Evolutionary conservation across 1,140 invertebrate species (phyloP), one percentile per base, ranked within the genome.

Genomic region (Zophobas atratus): DNA sequence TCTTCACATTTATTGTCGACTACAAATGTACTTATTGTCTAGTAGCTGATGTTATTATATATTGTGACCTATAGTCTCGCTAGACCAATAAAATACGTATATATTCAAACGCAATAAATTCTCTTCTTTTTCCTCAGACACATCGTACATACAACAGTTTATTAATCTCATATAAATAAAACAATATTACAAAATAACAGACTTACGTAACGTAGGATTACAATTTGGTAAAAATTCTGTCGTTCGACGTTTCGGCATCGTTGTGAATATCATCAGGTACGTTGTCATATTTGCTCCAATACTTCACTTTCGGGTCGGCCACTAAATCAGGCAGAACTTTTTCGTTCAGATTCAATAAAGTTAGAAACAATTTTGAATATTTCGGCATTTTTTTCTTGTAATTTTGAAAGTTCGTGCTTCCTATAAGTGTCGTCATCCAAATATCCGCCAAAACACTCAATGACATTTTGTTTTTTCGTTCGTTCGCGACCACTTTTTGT

Each of bases 141-240:
- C 3, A 46, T 46, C 20, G 20, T 20, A 20, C 20, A 20, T 20
- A 20, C 20, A 20, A 20, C 20, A 20, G 20, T 51, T 51, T 57
- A 57, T 57, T 60, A 60, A 60, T 38, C 36, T 60, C 56, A 39
- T 36, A 60, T 60, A 60, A 60, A 60, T 60, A 60, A 60, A 36
- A 8, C 49, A n/a, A 67, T 36, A 43, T 41, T 67, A 67, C 60
- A 67, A 70, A n/a, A 70, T 46, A 34, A 46, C 39, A 48, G 4
- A 70, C 8, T n/a, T 70, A 48, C 20, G 41, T 60, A 35, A 60
- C 32, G 1, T 60, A n/a, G 35, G 20, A 20, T 20, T 70, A 70
- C 46, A 70, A 70, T 36, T 70, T 70, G n/a, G 67, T 70, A 32
- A 6, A 36, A 33, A 60, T 39, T n/a, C 38, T 32, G 6, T 70